Evolutionary conservation across 1,140 invertebrate species (phyloP), one percentile per base, ranked within the genome.

Genomic region (Drosophila willistoni): DNA sequence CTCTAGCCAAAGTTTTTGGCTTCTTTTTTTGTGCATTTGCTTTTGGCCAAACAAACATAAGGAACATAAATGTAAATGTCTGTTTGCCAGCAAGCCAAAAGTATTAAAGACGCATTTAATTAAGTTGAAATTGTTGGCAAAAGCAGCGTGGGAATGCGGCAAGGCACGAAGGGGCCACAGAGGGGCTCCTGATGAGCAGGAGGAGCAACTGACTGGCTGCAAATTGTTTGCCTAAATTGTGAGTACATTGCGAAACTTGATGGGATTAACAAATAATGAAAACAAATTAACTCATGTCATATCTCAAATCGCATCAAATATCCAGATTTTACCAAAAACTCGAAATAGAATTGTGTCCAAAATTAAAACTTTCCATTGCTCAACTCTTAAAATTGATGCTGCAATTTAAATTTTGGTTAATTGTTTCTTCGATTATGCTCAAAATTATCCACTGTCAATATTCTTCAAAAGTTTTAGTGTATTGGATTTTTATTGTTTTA

Each of bases 81-180:
- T 83, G 80, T 81, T 75, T 81, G 57, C 72, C 77, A 55, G 67
- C 66, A 70, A 68, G 79, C 69, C 79, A 64, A 77, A 89, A 84
- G 84, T 89, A 89, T 89, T 89, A 84, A 89, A 89, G 85, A 84
- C 80, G 84, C 84, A 89, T 89, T 89, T 89, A 89, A 89, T 89
- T 89, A 89, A 89, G 77, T 89, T 78, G 80, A 83, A 89, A 89
- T 73, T 87, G 84, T 87, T 89, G 76, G 72, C 68, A 79, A 75
- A 86, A n/a, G 47, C 60, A 51, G 42, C 22, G 25, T 44, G 39
- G 22, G 36, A 62, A 34, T 34, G 25, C 54, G 19, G 55, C 33
- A 19, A 41, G 36, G 36, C 36, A 13, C 4, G 10, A 39, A 13
- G 36, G 36, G 12, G 12, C 10, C 12, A 36, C 34, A 56, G 56